Percentiles rank a stretch among this genome's conserved stretches.
These are phyloP conservation scores for Arizona elegans DNA, from an alignment of 2,113 vertebrate genomes.

Conservation along the genomic window DNA sequence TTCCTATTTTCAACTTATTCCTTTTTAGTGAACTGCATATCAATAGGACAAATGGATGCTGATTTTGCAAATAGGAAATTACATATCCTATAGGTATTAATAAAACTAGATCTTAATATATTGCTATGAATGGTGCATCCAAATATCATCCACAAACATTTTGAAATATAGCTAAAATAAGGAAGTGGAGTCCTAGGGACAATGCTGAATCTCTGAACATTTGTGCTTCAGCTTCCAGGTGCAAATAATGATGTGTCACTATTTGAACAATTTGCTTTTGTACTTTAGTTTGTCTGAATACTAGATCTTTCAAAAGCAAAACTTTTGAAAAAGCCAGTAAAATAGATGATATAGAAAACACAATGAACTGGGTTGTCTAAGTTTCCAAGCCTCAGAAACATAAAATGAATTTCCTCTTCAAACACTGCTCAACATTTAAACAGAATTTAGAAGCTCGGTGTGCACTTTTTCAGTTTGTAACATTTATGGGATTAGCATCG, in stretches of 20 bases:
- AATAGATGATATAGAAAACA: not conserved
- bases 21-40: not conserved
- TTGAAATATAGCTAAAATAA: not conserved
- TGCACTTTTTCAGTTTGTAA: not conserved
- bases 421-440: not conserved
- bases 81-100: not conserved
- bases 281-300: not conserved
- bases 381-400: not conserved
- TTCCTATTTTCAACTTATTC: not conserved
- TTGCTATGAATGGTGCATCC: not conserved
- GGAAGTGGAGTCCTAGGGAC: not conserved
- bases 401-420: constrained; percentile 10
- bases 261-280: not conserved
- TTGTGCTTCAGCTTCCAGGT: not conserved
- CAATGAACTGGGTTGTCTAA: not conserved
- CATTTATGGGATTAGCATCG: not conserved
- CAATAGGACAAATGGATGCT: not conserved
- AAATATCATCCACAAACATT: not conserved
- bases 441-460: not conserved
- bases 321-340: not conserved
- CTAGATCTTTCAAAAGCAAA: not conserved
- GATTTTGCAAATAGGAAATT: not conserved
- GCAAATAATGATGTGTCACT: too few species aligned
- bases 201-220: not conserved
- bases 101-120: not conserved